Evolutionary conservation across 2,888 invertebrate genomes (phyloP).

Genomic region (Physocephala rufipes): DNA sequence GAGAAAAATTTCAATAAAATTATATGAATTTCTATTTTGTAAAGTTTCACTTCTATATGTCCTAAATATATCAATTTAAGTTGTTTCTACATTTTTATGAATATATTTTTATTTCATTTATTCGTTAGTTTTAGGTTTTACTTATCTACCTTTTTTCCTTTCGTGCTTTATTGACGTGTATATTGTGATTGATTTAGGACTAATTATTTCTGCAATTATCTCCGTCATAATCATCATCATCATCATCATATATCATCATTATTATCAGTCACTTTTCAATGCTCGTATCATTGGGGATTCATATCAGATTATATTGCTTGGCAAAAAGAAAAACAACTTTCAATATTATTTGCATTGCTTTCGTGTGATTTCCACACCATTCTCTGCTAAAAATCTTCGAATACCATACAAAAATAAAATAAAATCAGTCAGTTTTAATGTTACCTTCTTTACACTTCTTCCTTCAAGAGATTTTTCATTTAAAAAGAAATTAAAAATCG

Average conservation of each 20-base stretch:
- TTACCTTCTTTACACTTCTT: conserved; percentile 22
- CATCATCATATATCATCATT: not conserved
- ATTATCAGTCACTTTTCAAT: conserved; percentile 1
- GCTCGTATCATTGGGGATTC: not conserved
- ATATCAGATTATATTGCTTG: not conserved
- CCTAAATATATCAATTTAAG: too few species aligned
- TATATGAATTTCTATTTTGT: too few species aligned
- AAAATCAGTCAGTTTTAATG: conserved; percentile 6
- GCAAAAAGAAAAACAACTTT: not conserved
- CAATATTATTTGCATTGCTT: not conserved
- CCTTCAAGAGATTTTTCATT: conserved; percentile 12
- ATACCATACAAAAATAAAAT: not conserved
- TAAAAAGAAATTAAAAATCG: conserved; percentile 3
- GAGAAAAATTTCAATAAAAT: too few species aligned
- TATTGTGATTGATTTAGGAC: too few species aligned
- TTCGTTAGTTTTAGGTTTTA: too few species aligned
- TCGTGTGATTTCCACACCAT: not conserved
- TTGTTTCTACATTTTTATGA: too few species aligned
- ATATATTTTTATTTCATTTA: too few species aligned
- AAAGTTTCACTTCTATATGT: too few species aligned
- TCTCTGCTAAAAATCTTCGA: not conserved
- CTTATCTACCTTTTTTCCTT: too few species aligned
- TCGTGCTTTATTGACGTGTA: too few species aligned
- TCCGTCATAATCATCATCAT: conserved; percentile 11
- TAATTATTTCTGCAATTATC: too few species aligned